Conservation (phyloP, 2,113 vertebrate species). For the Isurus oxyrinchus region DNA sequence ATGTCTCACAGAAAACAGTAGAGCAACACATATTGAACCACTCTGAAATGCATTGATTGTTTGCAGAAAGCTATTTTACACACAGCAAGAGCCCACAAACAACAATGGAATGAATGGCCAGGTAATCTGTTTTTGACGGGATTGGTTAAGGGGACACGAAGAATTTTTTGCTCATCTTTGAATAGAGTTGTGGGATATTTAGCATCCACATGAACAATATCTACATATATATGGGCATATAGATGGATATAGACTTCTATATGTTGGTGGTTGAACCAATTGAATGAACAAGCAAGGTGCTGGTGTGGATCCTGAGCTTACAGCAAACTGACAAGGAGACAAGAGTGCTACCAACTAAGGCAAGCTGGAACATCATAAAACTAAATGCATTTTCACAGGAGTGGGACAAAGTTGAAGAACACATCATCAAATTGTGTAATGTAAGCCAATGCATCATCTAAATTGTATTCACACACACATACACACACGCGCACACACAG, state of each 20-base stretch:
- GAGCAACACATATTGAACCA: neutral
- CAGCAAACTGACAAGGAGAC: neutral
- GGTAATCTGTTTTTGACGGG: neutral
- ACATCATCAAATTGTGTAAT: neutral
- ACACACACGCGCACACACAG: too few relatives aligned
- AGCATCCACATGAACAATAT: neutral
- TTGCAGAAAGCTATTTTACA: neutral
- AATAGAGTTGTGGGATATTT: neutral
- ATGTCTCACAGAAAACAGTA: neutral
- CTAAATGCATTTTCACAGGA: neutral
- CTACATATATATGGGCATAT: neutral
- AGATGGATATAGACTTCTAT: neutral
- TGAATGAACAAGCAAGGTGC: neutral
- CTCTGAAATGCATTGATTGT: neutral
- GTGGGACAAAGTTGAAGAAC: neutral
- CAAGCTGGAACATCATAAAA: neutral
- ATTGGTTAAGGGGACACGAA: neutral
- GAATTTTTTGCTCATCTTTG: neutral
- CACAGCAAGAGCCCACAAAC: neutral
- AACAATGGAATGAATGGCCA: neutral
- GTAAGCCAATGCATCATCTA: too few relatives aligned
- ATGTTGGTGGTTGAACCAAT: neutral
- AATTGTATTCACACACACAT: too few relatives aligned
- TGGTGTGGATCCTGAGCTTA: neutral
- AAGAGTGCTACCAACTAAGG: neutral